Evolutionary conservation across 2,797 vertebrate species (phyloP), one percentile per base, ranked within the genome.

Genomic region (Lithobates sylvaticus): DNA sequence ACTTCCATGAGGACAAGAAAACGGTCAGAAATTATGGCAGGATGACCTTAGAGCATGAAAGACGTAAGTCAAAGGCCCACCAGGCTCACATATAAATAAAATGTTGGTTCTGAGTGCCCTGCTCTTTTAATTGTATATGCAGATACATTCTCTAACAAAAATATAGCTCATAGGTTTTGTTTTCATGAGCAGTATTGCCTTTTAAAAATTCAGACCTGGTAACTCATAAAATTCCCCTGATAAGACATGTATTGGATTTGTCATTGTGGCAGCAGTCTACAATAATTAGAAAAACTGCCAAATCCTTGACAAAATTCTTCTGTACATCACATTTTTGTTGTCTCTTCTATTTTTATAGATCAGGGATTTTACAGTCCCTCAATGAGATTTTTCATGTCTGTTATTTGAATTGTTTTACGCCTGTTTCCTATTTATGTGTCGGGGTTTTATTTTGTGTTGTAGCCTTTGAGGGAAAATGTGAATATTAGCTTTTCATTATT

Each of bases 401-500:
- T 84, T 84, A 76, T 79, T 73, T 78, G 68, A 73, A 65, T 64
- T 47, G 54, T 32, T 78, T 34, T 78, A 64, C 39, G 26, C 64
- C 36, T 79, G 16, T 47, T 79, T 65, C 21, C 50, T 85, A 73
- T 78, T 85, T 79, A 85, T 79, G 76, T 32, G 36, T 23, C 26
- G 26, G 12, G 16, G 69, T 85, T 85, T 73, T 34, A 47, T 78
- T 61, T 47, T 61, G 34, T 44, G 32, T 39, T 78, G 26, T 29
- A 61, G 34, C 50, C 75, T 78, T 61, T 78, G 32, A 67, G 39
- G 39, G 29, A 64, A 78, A 61, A 70, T 42, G 23, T 34, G 61
- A 61, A 65, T 64, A 71, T 84, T 73, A 34, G 8, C 36, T 8
- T 85, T 85, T 85, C 69, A 78, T 84, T 76, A 76, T 44, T 70